Evolutionary conservation across 2,797 vertebrate genomes (phyloP).

Genomic region (Spea hammondii): DNA sequence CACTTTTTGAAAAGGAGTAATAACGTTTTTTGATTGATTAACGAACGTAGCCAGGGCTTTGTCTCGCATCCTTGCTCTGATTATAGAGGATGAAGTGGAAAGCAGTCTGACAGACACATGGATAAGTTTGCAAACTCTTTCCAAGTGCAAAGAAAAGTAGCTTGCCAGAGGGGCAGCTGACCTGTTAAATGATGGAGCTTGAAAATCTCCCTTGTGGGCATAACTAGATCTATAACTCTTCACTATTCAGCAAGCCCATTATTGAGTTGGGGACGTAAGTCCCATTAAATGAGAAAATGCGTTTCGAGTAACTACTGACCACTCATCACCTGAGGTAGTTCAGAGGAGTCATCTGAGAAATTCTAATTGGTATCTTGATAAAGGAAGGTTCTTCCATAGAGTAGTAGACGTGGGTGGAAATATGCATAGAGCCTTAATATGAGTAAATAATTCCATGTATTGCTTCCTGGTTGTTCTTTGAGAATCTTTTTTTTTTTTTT

Average conservation of each 20-base stretch:
- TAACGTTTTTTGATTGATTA: slow-evolving; percentile 41
- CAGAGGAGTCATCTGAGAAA: slow-evolving; percentile 64
- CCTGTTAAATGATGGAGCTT: slow-evolving; percentile 67
- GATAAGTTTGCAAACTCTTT: slow-evolving; percentile 60
- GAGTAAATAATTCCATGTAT: slow-evolving; percentile 17
- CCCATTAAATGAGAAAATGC: slow-evolving; percentile 67
- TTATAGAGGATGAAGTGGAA: slow-evolving; percentile 19
- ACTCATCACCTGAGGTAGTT: slow-evolving; percentile 68
- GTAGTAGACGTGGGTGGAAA: slow-evolving; percentile 59
- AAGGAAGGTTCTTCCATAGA: slow-evolving; percentile 59
- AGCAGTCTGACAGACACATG: slow-evolving; percentile 3
- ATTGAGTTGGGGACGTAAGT: slow-evolving; percentile 66
- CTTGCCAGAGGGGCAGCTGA: slow-evolving; percentile 61
- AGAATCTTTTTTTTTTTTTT: background rate
- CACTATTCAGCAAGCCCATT: slow-evolving; percentile 66
- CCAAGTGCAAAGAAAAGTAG: slow-evolving; percentile 63
- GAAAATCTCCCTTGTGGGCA: slow-evolving; percentile 63
- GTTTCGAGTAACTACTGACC: slow-evolving; percentile 69
- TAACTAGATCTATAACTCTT: slow-evolving; percentile 63
- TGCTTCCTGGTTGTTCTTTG: slow-evolving; percentile 4
- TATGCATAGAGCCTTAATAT: slow-evolving; percentile 54
- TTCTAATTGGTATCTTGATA: slow-evolving; percentile 69
- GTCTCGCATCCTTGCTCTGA: background rate
- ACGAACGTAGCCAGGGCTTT: slow-evolving; percentile 5
- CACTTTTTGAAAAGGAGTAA: slow-evolving; percentile 10